A percentile compares a stretch with the other conserved stretches of the same genome.
Evolutionary conservation across 2,113 vertebrate genomes (phyloP).

Genomic region (Trogon surrucura): DNA sequence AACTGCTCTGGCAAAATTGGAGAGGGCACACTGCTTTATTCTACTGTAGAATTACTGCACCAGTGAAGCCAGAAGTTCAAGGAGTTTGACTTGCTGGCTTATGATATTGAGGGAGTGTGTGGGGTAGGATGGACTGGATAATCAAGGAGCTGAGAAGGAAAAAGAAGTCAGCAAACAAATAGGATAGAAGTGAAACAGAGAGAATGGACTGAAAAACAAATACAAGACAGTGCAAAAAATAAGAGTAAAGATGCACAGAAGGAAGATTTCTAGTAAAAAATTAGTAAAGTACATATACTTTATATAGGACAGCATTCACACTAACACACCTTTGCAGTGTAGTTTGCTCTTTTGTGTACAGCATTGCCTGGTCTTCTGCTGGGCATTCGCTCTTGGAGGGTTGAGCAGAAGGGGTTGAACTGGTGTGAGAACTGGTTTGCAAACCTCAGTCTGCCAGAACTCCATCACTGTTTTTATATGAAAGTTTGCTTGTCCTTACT

Average conservation of each 20-base stretch:
- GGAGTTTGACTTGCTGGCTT: constrained; percentile 2
- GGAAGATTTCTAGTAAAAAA: constrained; percentile 61
- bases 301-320: constrained; percentile 37
- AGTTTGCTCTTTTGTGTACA: constrained; percentile 12
- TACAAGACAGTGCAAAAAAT: constrained; percentile 7
- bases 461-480: background rate
- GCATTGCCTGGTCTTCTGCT: background rate
- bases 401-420: background rate
- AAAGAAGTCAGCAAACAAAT: constrained; percentile 13
- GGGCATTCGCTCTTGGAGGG: background rate
- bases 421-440: background rate
- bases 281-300: constrained; percentile 56
- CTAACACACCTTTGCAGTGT: constrained; percentile 27
- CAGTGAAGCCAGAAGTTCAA: constrained; percentile 11
- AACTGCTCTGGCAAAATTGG: background rate
- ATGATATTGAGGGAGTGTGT: background rate
- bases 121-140: background rate
- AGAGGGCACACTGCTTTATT: background rate
- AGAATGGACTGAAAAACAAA: constrained; percentile 40
- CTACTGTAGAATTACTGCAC: background rate
- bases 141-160: background rate
- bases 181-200: background rate
- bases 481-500: background rate
- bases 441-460: background rate
- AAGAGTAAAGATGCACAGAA: constrained; percentile 30